Conservation (phyloP, 2,113 vertebrate species). For the Eulemur macaco region DNA sequence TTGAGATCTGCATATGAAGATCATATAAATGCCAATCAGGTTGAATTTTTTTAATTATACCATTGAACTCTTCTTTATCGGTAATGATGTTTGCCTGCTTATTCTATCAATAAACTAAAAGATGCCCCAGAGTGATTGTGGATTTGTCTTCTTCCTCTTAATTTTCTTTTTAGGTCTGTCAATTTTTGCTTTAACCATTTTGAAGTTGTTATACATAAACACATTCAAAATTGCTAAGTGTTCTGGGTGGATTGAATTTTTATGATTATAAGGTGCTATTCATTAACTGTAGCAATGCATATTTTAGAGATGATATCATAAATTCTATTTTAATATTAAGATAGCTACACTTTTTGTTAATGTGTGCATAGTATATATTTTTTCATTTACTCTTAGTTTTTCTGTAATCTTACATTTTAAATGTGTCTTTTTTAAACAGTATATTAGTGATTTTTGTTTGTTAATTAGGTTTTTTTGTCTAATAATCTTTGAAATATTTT, state of each 20-base stretch:
- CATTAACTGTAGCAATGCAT: neutral
- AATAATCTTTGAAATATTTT: neutral
- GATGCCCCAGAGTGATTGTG: neutral
- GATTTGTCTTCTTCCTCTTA: neutral
- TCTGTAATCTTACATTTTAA: neutral
- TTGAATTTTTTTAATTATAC: neutral
- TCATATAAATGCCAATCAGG: neutral
- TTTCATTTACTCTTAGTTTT: neutral
- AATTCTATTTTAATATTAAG: neutral
- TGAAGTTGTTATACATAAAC: neutral
- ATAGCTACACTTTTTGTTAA: neutral
- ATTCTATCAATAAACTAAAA: neutral
- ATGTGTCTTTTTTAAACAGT: neutral
- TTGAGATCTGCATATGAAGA: neutral
- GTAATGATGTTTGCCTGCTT: neutral
- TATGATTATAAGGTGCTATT: neutral
- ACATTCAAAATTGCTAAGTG: neutral
- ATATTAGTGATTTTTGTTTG: neutral
- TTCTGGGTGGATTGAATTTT: neutral
- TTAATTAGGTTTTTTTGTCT: neutral
- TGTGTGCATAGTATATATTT: neutral
- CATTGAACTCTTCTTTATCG: neutral
- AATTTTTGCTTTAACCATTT: neutral
- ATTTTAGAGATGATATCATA: neutral
- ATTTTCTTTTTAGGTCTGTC: neutral